Evolutionary conservation across 2,888 invertebrate species (phyloP).

Genomic region (Mythimna impura): DNA sequence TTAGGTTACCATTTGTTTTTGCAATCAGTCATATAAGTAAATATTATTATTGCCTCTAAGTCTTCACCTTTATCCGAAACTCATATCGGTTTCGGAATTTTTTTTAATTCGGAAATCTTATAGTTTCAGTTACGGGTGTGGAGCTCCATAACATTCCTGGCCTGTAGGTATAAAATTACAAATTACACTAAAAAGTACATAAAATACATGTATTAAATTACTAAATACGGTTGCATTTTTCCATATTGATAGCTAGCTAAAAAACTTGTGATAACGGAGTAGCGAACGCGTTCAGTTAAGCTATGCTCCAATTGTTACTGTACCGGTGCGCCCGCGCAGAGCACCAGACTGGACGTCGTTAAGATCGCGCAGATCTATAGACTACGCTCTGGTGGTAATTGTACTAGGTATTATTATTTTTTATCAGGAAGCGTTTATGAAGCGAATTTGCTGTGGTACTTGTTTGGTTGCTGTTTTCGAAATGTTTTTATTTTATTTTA

Average conservation of each 20-base stretch:
- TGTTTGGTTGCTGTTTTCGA: too few relatives aligned
- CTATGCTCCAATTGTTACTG: slow-evolving; percentile 81
- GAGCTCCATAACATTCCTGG: too few relatives aligned
- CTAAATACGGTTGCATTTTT: slow-evolving; percentile 58
- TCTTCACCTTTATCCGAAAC: too few relatives aligned
- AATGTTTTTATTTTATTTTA: too few relatives aligned
- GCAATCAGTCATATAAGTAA: too few relatives aligned
- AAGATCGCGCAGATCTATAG: slow-evolving; percentile 58
- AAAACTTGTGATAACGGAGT: slow-evolving; percentile 74
- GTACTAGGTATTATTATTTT: slow-evolving; percentile 41
- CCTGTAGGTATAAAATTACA: neutral
- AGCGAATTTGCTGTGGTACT: slow-evolving; percentile 24
- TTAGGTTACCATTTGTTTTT: too few relatives aligned
- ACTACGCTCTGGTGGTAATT: slow-evolving; percentile 57
- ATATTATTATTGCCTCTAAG: too few relatives aligned
- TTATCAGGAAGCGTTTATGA: slow-evolving; percentile 45
- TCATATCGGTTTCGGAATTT: too few relatives aligned
- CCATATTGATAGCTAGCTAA: slow-evolving; percentile 63
- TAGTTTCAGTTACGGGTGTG: too few relatives aligned
- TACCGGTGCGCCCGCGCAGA: slow-evolving; percentile 72
- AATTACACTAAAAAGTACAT: slow-evolving; percentile 47
- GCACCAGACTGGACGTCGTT: slow-evolving; percentile 62
- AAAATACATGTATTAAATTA: slow-evolving; percentile 48
- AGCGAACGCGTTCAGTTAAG: slow-evolving; percentile 80
- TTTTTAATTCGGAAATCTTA: neutral